Percentiles rank a stretch among this genome's conserved stretches.
phyloP scores from a whole-genome alignment of 2,113 vertebrate species.

The Rousettus leschenaultii region DNA sequence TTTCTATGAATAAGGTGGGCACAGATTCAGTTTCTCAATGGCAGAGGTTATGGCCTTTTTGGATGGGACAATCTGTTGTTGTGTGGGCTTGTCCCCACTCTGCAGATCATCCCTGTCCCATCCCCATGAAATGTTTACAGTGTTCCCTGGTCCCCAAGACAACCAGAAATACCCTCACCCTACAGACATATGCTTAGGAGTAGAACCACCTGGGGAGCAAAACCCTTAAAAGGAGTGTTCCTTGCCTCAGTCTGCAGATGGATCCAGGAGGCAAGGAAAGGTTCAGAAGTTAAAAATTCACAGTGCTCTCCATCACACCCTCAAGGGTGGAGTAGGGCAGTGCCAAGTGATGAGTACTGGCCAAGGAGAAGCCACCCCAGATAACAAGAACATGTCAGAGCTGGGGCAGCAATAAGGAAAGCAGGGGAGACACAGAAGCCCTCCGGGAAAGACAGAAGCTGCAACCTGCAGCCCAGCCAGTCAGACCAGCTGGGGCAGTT shows the following conservation, averaged over 20 bases:
- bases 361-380: background rate
- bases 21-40: background rate
- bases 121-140: background rate
- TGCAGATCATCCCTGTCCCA: background rate
- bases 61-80: background rate
- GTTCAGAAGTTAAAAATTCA: background rate
- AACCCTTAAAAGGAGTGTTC: background rate
- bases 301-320: background rate
- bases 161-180: background rate
- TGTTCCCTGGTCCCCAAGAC: background rate
- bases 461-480: background rate
- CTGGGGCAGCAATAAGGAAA: background rate
- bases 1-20: background rate
- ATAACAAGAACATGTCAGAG: background rate
- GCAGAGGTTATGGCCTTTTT: background rate
- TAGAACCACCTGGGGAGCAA: background rate
- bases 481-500: constrained; percentile 36
- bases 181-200: background rate
- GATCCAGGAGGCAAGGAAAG: background rate
- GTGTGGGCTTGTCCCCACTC: background rate
- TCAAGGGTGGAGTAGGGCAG: background rate
- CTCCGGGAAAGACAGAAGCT: background rate
- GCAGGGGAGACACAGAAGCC: background rate
- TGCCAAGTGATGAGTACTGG: background rate
- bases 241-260: background rate